These are phyloP conservation scores for Benitochromis conjunctus DNA, from an alignment of 2,113 vertebrate genomes.

Conservation along the genomic window DNA sequence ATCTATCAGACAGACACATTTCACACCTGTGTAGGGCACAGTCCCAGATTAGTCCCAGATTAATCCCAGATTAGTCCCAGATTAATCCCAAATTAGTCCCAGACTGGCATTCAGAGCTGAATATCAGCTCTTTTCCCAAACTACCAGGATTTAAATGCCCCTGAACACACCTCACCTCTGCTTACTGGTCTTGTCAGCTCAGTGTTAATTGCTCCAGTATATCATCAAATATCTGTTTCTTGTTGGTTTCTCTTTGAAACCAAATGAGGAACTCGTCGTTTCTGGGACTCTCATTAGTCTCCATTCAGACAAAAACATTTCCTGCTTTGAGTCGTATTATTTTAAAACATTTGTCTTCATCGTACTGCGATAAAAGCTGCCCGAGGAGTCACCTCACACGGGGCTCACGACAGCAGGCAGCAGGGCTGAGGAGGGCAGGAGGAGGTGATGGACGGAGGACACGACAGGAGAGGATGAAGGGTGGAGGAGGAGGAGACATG, in stretches of 20 bases:
- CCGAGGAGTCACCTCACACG: background rate
- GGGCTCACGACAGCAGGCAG: background rate
- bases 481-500: background rate
- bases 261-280: background rate
- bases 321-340: too few relatives aligned
- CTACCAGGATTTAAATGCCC: background rate
- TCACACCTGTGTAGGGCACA: background rate
- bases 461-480: background rate
- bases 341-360: background rate
- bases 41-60: too few relatives aligned
- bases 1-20: background rate
- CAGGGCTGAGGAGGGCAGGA: background rate
- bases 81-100: rapidly evolving
- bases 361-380: background rate
- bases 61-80: too few relatives aligned
- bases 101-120: background rate
- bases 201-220: too few relatives aligned
- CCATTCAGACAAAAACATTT: too few relatives aligned
- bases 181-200: background rate
- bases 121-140: background rate
- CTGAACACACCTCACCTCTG: background rate
- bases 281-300: background rate
- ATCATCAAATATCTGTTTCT: too few relatives aligned
- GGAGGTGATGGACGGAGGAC: background rate
- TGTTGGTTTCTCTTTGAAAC: too few relatives aligned